Percentiles rank a stretch among this genome's conserved stretches.
Conservation (phyloP, 2,113 vertebrate species). For the Haemorhous mexicanus region DNA sequence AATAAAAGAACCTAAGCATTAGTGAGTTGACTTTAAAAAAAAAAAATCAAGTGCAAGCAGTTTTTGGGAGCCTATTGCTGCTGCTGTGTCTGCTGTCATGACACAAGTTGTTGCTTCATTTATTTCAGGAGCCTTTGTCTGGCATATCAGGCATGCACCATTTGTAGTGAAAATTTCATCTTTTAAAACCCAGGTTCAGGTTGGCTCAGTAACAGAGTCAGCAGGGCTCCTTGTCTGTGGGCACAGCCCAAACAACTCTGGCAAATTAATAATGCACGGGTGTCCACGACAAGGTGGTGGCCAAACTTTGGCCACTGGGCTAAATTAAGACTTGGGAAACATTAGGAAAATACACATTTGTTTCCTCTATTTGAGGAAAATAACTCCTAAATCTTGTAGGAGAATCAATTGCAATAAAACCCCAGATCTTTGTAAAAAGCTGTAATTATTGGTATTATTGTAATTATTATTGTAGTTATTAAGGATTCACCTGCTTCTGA, state of each 20-base stretch:
- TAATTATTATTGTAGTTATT: neutral
- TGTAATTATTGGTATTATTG: neutral
- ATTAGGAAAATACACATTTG: fast-evolving
- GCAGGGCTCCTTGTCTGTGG: neutral
- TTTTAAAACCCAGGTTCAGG: neutral
- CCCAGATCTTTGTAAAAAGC: neutral
- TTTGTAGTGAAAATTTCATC: neutral
- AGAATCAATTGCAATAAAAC: neutral
- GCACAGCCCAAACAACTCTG: neutral
- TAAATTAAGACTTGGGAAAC: neutral
- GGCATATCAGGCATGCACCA: neutral
- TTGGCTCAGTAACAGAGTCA: neutral
- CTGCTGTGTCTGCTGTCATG: neutral
- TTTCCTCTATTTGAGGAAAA: neutral
- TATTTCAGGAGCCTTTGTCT: neutral
- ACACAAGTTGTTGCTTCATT: neutral
- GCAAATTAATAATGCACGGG: neutral
- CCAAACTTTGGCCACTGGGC: neutral
- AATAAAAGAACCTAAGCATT: neutral
- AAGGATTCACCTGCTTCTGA: neutral
- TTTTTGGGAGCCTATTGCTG: neutral
- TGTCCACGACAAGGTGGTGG: fast-evolving
- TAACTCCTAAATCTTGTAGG: neutral
- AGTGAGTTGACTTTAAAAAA: neutral
- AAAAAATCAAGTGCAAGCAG: neutral